Evolutionary conservation across 2,888 invertebrate genomes (phyloP).

Genomic region (Drosophila eohydei): DNA sequence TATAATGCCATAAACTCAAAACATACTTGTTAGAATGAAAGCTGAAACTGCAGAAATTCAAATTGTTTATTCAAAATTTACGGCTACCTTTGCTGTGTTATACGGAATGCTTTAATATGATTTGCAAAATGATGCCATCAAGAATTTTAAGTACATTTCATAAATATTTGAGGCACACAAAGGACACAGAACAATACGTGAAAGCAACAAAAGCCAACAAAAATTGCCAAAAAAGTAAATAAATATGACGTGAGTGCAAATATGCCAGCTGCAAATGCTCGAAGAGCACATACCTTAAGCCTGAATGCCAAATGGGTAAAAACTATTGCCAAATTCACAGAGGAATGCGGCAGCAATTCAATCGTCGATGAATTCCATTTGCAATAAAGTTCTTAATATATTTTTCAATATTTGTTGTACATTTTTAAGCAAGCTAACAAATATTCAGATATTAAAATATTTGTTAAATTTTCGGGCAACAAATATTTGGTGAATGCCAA

Average conservation of each 20-base stretch:
- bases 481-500: constrained; percentile 1
- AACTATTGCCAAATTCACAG: background rate
- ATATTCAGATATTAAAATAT: background rate
- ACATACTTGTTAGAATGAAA: background rate
- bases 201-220: constrained; percentile 29
- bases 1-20: background rate
- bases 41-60: background rate
- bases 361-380: constrained; percentile 1
- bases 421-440: background rate
- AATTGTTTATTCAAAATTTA: background rate
- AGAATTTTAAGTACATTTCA: constrained; percentile 57
- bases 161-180: constrained; percentile 70
- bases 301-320: background rate
- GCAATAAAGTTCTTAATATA: background rate
- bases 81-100: background rate
- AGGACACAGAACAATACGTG: constrained; percentile 47
- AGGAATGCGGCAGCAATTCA: background rate
- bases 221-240: constrained; percentile 46
- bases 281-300: constrained; percentile 26
- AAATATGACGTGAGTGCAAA: constrained; percentile 28
- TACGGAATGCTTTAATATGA: constrained; percentile 32
- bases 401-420: background rate
- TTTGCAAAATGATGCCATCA: constrained; percentile 53
- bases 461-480: background rate
- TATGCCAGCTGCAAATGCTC: background rate